A percentile compares a stretch with the other conserved stretches of the same genome.
Evolutionary conservation across 1,140 invertebrate genomes (phyloP).

Genomic region (Listronotus oregonensis): DNA sequence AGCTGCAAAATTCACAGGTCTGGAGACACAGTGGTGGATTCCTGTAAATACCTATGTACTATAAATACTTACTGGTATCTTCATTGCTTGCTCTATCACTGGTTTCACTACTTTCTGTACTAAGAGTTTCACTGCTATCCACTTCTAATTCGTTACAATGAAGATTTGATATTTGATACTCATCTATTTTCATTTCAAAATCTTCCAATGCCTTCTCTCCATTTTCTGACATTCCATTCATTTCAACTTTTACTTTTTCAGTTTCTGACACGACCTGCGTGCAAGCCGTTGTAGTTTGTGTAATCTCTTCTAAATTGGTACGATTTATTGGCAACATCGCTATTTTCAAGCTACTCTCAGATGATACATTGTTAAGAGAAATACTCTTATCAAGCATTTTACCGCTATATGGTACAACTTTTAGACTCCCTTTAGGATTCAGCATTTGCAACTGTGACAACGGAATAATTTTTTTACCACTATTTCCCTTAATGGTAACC

Average conservation of each 20-base stretch:
- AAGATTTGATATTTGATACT: neutral
- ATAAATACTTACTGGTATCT: slow-evolving; percentile 17
- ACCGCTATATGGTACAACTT: slow-evolving; percentile 48
- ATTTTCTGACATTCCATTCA: slow-evolving; percentile 13
- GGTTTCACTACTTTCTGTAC: slow-evolving; percentile 16
- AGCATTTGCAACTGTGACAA: slow-evolving; percentile 50
- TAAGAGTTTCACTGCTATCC: slow-evolving; percentile 17
- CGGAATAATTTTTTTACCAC: slow-evolving; percentile 50
- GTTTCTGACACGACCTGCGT: neutral
- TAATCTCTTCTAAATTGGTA: slow-evolving; percentile 1
- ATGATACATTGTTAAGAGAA: neutral
- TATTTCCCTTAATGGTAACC: slow-evolving; percentile 48
- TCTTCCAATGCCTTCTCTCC: slow-evolving; percentile 4
- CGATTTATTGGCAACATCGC: neutral
- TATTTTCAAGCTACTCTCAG: neutral
- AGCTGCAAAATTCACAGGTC: no score
- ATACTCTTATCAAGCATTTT: slow-evolving; percentile 45
- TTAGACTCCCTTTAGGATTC: slow-evolving; percentile 50
- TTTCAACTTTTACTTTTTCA: neutral
- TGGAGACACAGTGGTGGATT: no score
- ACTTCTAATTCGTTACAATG: slow-evolving; percentile 13
- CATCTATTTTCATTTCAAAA: slow-evolving; percentile 8
- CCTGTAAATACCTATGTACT: no score
- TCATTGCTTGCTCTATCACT: slow-evolving; percentile 16
- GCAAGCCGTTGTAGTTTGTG: neutral